phyloP scores from a whole-genome alignment of 2,113 vertebrate species.

The Heptranchias perlo region DNA sequence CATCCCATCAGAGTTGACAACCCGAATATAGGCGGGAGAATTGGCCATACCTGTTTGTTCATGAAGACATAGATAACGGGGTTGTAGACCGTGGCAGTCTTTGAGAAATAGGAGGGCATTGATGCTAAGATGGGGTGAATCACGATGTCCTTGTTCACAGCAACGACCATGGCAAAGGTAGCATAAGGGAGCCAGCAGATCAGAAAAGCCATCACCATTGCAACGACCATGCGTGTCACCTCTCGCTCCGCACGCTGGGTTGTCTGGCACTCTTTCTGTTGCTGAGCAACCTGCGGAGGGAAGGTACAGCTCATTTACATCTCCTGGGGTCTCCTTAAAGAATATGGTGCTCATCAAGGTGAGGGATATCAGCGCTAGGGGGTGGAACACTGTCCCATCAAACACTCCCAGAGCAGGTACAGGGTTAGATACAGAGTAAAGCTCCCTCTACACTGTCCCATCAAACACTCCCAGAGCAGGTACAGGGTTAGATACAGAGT shows the following conservation, averaged over 20 bases:
- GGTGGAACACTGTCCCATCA: not conserved
- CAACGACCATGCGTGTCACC: conserved; percentile 52
- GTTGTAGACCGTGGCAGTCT: conserved; percentile 55
- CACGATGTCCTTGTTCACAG: conserved; percentile 47
- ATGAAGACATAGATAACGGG: conserved; percentile 59
- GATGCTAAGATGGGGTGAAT: conserved; percentile 50
- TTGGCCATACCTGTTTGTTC: conserved; percentile 54
- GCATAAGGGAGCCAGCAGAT: conserved; percentile 57
- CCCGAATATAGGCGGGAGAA: not conserved
- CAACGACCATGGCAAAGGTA: conserved; percentile 52
- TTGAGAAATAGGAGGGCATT: conserved; percentile 59
- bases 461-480: not conserved
- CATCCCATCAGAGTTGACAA: not conserved
- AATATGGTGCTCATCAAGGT: not conserved
- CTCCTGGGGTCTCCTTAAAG: not conserved
- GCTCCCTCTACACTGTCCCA: not conserved
- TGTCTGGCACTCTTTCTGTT: conserved; percentile 47
- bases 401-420: not conserved
- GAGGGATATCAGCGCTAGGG: not conserved
- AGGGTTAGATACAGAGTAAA: not conserved
- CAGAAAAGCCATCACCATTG: conserved; percentile 56
- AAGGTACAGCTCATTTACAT: not conserved
- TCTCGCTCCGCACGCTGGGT: conserved; percentile 50
- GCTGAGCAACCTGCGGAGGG: conserved; percentile 40
- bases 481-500: not conserved